phyloP scores from a whole-genome alignment of 2,888 invertebrate species.

The Coenonympha arcania region DNA sequence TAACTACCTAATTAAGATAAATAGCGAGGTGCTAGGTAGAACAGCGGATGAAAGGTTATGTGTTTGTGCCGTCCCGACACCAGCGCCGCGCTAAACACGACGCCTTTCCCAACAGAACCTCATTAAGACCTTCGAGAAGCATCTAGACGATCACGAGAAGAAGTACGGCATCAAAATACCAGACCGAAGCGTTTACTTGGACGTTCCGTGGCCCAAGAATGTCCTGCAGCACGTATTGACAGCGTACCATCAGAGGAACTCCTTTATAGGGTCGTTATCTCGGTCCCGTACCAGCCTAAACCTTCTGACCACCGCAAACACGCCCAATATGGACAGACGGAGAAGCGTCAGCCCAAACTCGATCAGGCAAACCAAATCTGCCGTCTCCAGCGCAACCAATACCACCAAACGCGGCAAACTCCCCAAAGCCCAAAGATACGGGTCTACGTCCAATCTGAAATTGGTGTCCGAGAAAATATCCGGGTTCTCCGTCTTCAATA shows the following conservation, averaged over 20 bases:
- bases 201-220: slow-evolving; percentile 64
- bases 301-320: slow-evolving; percentile 45
- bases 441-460: slow-evolving; percentile 60
- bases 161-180: slow-evolving; percentile 58
- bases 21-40: slow-evolving; percentile 4
- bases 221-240: slow-evolving; percentile 58
- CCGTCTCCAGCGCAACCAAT: slow-evolving; percentile 41
- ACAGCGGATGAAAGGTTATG: slow-evolving; percentile 13
- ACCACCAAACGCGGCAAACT: slow-evolving; percentile 51
- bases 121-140: slow-evolving; percentile 50
- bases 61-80: slow-evolving; percentile 42
- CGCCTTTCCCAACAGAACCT: slow-evolving; percentile 47
- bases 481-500: slow-evolving; percentile 58
- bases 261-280: slow-evolving; percentile 71
- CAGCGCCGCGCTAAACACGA: slow-evolving; percentile 31
- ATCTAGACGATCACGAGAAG: slow-evolving; percentile 64
- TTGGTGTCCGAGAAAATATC: slow-evolving; percentile 63
- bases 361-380: slow-evolving; percentile 42
- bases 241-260: slow-evolving; percentile 55
- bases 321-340: slow-evolving; percentile 50
- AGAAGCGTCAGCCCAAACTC: slow-evolving; percentile 50
- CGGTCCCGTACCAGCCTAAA: slow-evolving; percentile 74
- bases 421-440: slow-evolving; percentile 49
- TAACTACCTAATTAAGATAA: not conserved
- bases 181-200: slow-evolving; percentile 46